Evolutionary conservation across 2,888 invertebrate genomes (phyloP), one percentile per base, ranked within the genome.

Genomic region (Matsumyia berberina): DNA sequence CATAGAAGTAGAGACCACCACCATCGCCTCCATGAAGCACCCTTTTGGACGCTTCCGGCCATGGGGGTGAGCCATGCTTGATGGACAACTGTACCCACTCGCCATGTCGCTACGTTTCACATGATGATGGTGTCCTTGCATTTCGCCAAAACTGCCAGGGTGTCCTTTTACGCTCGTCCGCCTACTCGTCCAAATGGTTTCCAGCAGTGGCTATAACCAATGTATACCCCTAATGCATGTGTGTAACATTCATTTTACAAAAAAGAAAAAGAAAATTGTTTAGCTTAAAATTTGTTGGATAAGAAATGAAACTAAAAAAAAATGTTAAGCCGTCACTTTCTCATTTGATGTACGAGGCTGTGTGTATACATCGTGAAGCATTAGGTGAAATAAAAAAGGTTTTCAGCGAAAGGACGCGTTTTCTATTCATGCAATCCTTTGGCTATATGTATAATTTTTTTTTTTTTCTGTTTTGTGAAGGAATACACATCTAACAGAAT

Each of bases 71-170:
- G 76, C 57, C 46, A 72, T 67, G 86, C 72, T 86, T 86, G 86
- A 86, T 86, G 86, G 86, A 86, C 86, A 86, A 81, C 86, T 81
- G 74, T 80, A 76, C 85, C 74, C 74, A 74, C 64, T 70, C 49
- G 62, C 79, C 83, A 78, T 73, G 78, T 73, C 57, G 62, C 64
- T 79, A 70, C 51, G 62, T 73, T 79, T 70, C 80, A 85, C 69
- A 76, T 80, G 64, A 76, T 57, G 85, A 64, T 76, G 64, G 70
- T 76, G 80, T 85, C 74, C 85, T 85, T 85, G 85, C 85, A 85
- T 85, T 85, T 85, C 80, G 60, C 80, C 79, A 80, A 80, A 78
- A 80, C 64, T 79, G 73, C 74, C 73, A 74, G 79, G 58, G 74
- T 80, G 46, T 76, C 58, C 74, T 66, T 42, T 53, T 39, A 69